These are phyloP conservation scores for Drosophila pseudotakahashii DNA, from an alignment of 2,888 invertebrate species.

Conservation along the genomic window DNA sequence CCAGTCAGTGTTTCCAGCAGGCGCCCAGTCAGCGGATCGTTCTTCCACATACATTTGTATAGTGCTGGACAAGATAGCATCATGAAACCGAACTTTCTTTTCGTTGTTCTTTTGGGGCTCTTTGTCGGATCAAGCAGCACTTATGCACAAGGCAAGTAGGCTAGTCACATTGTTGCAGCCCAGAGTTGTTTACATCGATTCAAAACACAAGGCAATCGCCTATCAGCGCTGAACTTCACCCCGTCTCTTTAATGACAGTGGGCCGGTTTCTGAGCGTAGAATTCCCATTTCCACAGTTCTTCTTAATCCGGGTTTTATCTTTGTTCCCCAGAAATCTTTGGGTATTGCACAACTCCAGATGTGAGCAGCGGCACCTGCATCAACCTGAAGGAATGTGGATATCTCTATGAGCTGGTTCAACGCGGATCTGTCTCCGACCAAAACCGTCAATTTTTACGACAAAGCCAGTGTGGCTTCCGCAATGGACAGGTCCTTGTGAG, in stretches of 20 bases:
- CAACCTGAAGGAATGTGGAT: conserved; percentile 59
- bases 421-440: conserved; percentile 38
- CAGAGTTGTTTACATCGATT: not conserved
- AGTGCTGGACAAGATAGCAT: conserved; percentile 1
- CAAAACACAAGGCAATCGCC: conserved; percentile 34
- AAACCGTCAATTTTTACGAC: conserved; percentile 84
- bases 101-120: conserved; percentile 14
- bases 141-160: conserved; percentile 33
- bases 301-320: conserved; percentile 3
- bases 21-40: conserved; percentile 13
- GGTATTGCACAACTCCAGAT: conserved; percentile 71
- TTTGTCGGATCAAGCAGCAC: not conserved
- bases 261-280: conserved; percentile 9
- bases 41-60: conserved; percentile 3
- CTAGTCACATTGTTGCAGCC: not conserved
- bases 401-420: conserved; percentile 65
- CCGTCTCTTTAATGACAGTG: conserved; percentile 3
- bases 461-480: conserved; percentile 88
- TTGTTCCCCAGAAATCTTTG: conserved; percentile 61
- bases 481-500: conserved; percentile 79
- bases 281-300: conserved; percentile 12
- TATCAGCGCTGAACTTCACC: conserved; percentile 71
- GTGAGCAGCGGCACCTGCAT: conserved; percentile 70
- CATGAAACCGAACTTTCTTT: conserved; percentile 21
- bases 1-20: conserved; percentile 58